Base-by-base conservation (phyloP, 2,888 invertebrate genomes). In the Cactoblastis cactorum region DNA sequence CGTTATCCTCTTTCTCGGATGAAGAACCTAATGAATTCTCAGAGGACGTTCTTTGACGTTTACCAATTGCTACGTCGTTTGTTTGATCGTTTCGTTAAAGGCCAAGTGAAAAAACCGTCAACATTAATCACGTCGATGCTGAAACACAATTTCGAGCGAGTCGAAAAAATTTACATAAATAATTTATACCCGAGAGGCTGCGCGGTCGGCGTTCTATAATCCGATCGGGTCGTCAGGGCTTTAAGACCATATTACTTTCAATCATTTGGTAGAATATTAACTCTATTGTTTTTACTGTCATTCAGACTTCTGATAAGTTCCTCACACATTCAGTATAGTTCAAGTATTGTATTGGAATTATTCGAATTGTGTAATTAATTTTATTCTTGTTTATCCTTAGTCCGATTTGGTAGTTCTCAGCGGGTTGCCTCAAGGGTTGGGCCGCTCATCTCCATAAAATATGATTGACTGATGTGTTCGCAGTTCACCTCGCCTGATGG, bases 121-220 rank as follows among this genome's bases (percentile, higher is more conserved):
- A 75, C 77, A 86, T 87, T 83, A 83, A 87, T 88, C 86, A 87
- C 72, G 74, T 79, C 72, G 74, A 80, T 78, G 71, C 82, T 81
- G 80, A 85, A 86, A 84, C 79, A 84, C 77, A 80, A 86, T 85
- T 83, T 79, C 74, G 77, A 79, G 71, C 74, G 77, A 49, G 80
- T 77, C 79, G 76, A 82, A 81, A 79, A 76, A 80, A 86, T 85
- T 86, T 82, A 85, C 85, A 86, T 87, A 84, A 83, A 81, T 87
- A 87, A 86, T 87, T 82, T 86, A 83, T 83, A 78, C 85, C 74
- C 84, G 83, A 69, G 83, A 69, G 71, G 63, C 59, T 57, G 59
- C 62, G 55, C 56, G 64, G 56, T 69, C 62, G 57, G 55, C 61
- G 63, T 69, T 73, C 72, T 74, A 71, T 81, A 77, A 81, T 77